Percentiles rank a stretch among this genome's conserved stretches.
Evolutionary conservation across 2,888 invertebrate genomes (phyloP).

Genomic region (Drosophila acutilabella): DNA sequence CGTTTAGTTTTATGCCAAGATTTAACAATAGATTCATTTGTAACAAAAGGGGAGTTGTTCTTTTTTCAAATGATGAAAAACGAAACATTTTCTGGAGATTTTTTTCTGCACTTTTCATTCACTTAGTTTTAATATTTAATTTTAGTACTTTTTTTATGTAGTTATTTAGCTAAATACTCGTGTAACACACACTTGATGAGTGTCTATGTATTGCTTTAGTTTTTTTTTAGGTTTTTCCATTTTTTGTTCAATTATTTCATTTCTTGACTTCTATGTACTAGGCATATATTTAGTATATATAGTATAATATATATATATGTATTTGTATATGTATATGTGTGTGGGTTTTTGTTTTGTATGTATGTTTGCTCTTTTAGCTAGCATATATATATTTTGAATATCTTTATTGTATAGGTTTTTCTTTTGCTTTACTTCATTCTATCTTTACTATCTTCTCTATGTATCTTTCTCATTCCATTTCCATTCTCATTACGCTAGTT

Average conservation of each 20-base stretch:
- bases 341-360: constrained; percentile 8
- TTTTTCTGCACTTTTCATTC: background rate
- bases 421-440: constrained; percentile 18
- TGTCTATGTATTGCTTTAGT: constrained; percentile 79
- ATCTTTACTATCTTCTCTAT: constrained; percentile 18
- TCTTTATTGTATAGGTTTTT: constrained; percentile 72
- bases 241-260: constrained; percentile 38
- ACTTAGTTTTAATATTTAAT: background rate
- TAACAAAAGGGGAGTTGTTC: constrained; percentile 47
- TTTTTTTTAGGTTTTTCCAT: constrained; percentile 40
- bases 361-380: constrained; percentile 57
- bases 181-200: constrained; percentile 76
- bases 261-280: constrained; percentile 43
- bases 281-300: constrained; percentile 50
- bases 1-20: constrained; percentile 47
- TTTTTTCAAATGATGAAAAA: constrained; percentile 19
- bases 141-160: constrained; percentile 23
- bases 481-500: constrained; percentile 27
- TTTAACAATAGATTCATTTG: constrained; percentile 57
- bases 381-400: constrained; percentile 75
- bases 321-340: constrained; percentile 43
- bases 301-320: constrained; percentile 29
- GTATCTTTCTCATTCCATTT: background rate
- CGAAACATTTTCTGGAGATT: constrained; percentile 24
- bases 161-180: constrained; percentile 69